Evolutionary conservation across 2,797 vertebrate genomes (phyloP).

Genomic region (Hyperoplus immaculatus): DNA sequence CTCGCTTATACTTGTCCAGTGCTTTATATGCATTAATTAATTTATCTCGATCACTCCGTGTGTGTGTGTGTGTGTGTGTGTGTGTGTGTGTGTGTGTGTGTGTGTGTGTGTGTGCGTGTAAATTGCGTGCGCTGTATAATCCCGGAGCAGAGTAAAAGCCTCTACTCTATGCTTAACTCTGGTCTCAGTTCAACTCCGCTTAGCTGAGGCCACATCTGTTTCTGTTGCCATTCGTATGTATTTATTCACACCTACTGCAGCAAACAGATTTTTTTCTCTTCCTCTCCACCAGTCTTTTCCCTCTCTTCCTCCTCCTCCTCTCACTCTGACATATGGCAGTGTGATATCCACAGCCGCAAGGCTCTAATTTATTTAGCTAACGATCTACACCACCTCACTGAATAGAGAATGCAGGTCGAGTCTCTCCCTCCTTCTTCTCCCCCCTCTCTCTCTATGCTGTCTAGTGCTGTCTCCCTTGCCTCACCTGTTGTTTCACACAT

Average conservation of each 20-base stretch:
- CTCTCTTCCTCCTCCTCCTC: constrained; percentile 26
- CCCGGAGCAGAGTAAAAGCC: constrained; percentile 65
- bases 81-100: not conserved
- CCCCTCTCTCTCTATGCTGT: constrained; percentile 40
- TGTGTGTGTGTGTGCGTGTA: no score
- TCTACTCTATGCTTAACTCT: constrained; percentile 71
- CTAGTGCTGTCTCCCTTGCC: constrained; percentile 42
- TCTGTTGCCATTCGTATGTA: constrained; percentile 67
- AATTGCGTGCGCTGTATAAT: not conserved
- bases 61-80: constrained; percentile 11
- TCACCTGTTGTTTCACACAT: constrained; percentile 79
- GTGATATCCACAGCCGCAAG: constrained; percentile 83
- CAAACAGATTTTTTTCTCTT: constrained; percentile 65
- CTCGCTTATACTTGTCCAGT: constrained; percentile 40
- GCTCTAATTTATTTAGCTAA: constrained; percentile 84
- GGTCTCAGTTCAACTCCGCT: constrained; percentile 65
- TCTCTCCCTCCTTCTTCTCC: constrained; percentile 49
- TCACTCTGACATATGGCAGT: constrained; percentile 78
- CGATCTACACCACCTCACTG: constrained; percentile 80
- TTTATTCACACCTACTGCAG: constrained; percentile 76
- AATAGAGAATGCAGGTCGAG: constrained; percentile 77
- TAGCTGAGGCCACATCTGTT: constrained; percentile 65
- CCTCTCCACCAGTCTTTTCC: constrained; percentile 54
- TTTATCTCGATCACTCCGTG: constrained; percentile 52
- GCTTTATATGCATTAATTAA: constrained; percentile 55